A percentile compares a stretch with the other conserved stretches of the same genome.
These are phyloP conservation scores for Tryphoninae sp. DNA, from an alignment of 2,888 invertebrate genomes.

Conservation along the genomic window DNA sequence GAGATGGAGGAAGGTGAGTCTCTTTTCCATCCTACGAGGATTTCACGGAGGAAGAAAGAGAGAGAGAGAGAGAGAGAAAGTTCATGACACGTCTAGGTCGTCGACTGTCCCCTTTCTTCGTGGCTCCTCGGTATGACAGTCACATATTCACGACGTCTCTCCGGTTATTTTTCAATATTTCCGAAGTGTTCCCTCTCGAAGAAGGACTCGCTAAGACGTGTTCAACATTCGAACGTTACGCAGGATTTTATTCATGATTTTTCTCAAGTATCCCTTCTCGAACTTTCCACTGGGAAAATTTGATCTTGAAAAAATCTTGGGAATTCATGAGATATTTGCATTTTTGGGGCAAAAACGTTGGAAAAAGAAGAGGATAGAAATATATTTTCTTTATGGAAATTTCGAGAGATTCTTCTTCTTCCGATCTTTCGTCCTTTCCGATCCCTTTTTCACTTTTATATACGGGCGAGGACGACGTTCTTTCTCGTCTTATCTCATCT, in stretches of 20 bases:
- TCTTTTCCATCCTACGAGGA: slow-evolving; percentile 34
- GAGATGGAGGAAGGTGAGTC: neutral
- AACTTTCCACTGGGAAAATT: neutral
- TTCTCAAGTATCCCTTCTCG: slow-evolving; percentile 1
- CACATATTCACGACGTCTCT: neutral
- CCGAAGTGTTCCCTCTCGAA: too few species aligned
- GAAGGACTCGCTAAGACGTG: too few species aligned
- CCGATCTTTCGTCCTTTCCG: slow-evolving; percentile 6
- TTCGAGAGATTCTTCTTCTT: neutral
- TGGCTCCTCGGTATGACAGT: neutral
- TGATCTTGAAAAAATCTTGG: too few species aligned
- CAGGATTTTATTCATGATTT: neutral
- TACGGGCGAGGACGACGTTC: neutral
- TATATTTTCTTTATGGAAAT: too few species aligned
- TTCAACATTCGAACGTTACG: too few species aligned
- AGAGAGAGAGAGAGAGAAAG: neutral
- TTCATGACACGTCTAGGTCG: slow-evolving; percentile 55
- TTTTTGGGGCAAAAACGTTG: neutral
- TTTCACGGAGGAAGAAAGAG: slow-evolving; percentile 4
- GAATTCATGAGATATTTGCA: neutral
- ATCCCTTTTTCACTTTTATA: neutral
- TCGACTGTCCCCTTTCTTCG: slow-evolving; percentile 31
- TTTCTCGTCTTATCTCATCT: slow-evolving; percentile 1
- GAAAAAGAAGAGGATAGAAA: too few species aligned
- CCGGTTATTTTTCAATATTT: neutral